Percentiles rank a stretch among this genome's conserved stretches.
Conservation (phyloP, 1,140 invertebrate species). For the Leptinotarsa texana region DNA sequence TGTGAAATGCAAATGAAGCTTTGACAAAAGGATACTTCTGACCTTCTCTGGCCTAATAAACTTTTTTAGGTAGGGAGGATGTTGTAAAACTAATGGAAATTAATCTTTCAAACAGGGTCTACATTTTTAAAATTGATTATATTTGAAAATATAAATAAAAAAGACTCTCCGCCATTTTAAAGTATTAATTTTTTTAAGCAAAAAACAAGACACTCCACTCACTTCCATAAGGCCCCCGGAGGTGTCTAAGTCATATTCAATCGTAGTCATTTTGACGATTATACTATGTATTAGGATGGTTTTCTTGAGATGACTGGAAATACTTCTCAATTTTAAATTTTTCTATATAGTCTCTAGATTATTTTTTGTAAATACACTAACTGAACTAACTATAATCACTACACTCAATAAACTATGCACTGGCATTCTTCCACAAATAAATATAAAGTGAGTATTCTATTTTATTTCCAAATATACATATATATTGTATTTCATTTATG, state of each 20-base stretch:
- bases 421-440: background rate
- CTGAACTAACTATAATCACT: conserved; percentile 9
- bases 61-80: background rate
- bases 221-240: conserved; percentile 72
- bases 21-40: background rate
- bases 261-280: conserved; percentile 53
- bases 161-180: conserved; percentile 42
- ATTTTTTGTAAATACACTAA: background rate
- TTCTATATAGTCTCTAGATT: background rate
- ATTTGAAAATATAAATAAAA: background rate
- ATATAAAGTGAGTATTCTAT: background rate
- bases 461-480: background rate
- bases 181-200: conserved; percentile 26
- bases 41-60: background rate
- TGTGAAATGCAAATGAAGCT: background rate
- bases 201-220: conserved; percentile 50
- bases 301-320: background rate
- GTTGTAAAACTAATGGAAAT: too few relatives aligned
- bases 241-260: conserved; percentile 66
- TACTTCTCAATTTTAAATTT: background rate
- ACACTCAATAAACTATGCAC: conserved; percentile 14
- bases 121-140: background rate
- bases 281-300: background rate
- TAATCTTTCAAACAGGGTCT: too few relatives aligned
- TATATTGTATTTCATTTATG: background rate